Percentiles rank a stretch among this genome's conserved stretches.
Conservation (phyloP, 2,888 invertebrate species). For the Amiota mariae region DNA sequence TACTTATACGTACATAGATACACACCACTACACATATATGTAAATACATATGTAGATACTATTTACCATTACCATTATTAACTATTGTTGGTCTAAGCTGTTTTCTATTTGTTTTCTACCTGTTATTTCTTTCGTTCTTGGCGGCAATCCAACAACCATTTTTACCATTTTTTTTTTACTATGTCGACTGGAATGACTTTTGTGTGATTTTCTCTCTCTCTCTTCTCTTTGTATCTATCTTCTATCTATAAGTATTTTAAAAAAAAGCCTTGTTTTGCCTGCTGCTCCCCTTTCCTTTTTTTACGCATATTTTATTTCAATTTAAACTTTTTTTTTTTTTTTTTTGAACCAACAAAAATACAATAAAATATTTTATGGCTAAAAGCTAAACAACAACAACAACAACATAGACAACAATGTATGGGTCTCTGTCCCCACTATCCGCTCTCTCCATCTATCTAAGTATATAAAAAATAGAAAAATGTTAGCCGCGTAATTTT, state of each 20-base stretch:
- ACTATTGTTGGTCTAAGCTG: slow-evolving; percentile 30
- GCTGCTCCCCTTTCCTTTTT: slow-evolving; percentile 54
- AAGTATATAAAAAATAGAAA: not conserved
- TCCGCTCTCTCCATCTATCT: slow-evolving; percentile 40
- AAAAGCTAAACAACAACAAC: not conserved
- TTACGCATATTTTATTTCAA: slow-evolving; percentile 44
- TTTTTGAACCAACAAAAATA: not conserved
- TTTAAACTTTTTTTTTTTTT: slow-evolving; percentile 47
- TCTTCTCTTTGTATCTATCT: slow-evolving; percentile 61
- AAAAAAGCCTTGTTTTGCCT: slow-evolving; percentile 50
- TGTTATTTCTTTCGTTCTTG: slow-evolving; percentile 25
- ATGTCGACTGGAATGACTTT: too few relatives aligned
- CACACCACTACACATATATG: not conserved
- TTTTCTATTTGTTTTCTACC: slow-evolving; percentile 31
- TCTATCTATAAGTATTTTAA: slow-evolving; percentile 34
- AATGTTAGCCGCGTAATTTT: slow-evolving; percentile 47
- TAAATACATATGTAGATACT: slow-evolving; percentile 56
- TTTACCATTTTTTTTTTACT: too few relatives aligned
- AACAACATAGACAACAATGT: too few relatives aligned
- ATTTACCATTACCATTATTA: slow-evolving; percentile 52
- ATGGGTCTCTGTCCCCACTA: slow-evolving; percentile 3
- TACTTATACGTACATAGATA: too few relatives aligned
- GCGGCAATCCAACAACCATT: too few relatives aligned
- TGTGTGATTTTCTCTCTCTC: slow-evolving; percentile 43
- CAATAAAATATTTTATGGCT: slow-evolving; percentile 4